phyloP scores from a whole-genome alignment of 2,797 vertebrate species.

The Halcyon leucocephala region DNA sequence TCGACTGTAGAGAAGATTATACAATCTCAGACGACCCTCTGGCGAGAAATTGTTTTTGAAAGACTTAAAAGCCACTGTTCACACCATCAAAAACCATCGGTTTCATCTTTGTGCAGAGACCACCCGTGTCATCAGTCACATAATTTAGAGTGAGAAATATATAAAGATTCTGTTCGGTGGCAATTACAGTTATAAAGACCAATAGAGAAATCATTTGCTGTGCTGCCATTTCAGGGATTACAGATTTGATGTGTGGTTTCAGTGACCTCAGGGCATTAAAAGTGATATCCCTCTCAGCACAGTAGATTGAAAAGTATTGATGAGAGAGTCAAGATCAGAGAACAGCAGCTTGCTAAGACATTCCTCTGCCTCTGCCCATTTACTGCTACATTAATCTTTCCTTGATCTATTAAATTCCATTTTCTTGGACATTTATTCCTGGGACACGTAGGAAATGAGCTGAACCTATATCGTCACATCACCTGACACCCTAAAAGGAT shows the following conservation, averaged over 20 bases:
- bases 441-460: background rate
- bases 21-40: slow-evolving; percentile 28
- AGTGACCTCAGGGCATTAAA: slow-evolving; percentile 43
- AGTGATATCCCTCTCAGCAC: slow-evolving; percentile 39
- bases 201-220: slow-evolving; percentile 70
- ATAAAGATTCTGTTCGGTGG: slow-evolving; percentile 31
- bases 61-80: slow-evolving; percentile 29
- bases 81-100: background rate
- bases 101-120: slow-evolving; percentile 1
- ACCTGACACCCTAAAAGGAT: background rate
- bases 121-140: background rate
- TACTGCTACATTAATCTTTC: slow-evolving; percentile 70
- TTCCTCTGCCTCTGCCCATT: slow-evolving; percentile 65
- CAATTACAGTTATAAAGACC: slow-evolving; percentile 68
- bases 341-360: slow-evolving; percentile 33
- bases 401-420: slow-evolving; percentile 52
- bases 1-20: background rate
- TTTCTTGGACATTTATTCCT: slow-evolving; percentile 46
- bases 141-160: slow-evolving; percentile 51
- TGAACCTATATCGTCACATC: background rate
- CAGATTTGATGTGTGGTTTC: slow-evolving; percentile 23
- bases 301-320: slow-evolving; percentile 74
- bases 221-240: slow-evolving; percentile 46
- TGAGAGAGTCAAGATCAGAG: slow-evolving; percentile 49
- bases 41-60: slow-evolving; percentile 34